Base-by-base conservation (phyloP, 1,140 invertebrate species). In the Trypoxylus dichotomus region DNA sequence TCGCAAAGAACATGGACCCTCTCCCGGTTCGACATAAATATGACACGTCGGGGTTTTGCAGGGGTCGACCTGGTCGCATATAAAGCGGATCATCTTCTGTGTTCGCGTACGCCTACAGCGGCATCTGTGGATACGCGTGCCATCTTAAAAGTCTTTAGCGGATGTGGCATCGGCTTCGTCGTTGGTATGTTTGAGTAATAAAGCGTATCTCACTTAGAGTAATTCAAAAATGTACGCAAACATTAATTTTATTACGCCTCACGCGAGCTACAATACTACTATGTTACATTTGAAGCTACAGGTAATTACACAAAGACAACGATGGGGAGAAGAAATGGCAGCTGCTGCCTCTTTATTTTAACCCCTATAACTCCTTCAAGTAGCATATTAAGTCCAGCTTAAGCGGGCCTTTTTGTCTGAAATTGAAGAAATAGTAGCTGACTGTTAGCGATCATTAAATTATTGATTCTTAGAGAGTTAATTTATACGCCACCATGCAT, bases 1-100 rank as follows among this genome's bases (percentile, higher is more conserved):
- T 21, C 75, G 75, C 47, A 76, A 32, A 27, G 32, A 37, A 37
- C 32, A 58, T 77, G 29, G 29, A 71, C 76, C 76, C 76, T 77
- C 76, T 25, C 29, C 75, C 43, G 11, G 58, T 42, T 60, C 60
- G 58, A 77, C 37, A 77, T 77, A 80, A 81, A 81, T 81, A 80
- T 79, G 68, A 79, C 79, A 24, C 24, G 60, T 8, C 60, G 47
- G 60, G 60, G 60, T 71, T 74, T 76, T 47, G 78, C 79, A 80
- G 78, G 80, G 58, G 75, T 60, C 78, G 81, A 74, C 79, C 76
- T 78, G 80, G 81, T 77, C 80, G 79, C 79, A 82, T 80, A 82
- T 82, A 82, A 82, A 82, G 80, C 78, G 81, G 81, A 82, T 82
- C 78, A 82, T 68, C 60, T 68, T 24, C 60, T 68, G 60, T 68